Conservation (phyloP, 2,113 vertebrate genomes). For the Chelonoidis abingdonii region DNA sequence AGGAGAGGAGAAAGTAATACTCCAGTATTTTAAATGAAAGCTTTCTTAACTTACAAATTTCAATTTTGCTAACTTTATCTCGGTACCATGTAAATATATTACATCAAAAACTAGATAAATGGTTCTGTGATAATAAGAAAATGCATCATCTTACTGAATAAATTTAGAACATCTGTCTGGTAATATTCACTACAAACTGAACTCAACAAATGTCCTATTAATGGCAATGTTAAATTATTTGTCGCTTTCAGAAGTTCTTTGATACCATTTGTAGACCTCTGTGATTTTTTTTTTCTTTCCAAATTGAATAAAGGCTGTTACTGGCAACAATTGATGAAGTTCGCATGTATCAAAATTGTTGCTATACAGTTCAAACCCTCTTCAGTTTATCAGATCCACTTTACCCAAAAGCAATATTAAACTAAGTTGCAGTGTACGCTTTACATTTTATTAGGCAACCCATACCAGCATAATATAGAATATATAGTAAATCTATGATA, state of each 20-base stretch:
- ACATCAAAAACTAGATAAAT: conserved; percentile 57
- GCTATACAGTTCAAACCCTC: conserved; percentile 46
- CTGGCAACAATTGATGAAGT: conserved; percentile 57
- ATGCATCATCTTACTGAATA: conserved; percentile 36
- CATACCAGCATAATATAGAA: background rate
- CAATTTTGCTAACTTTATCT: conserved; percentile 23
- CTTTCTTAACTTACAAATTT: background rate
- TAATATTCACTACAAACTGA: conserved; percentile 62
- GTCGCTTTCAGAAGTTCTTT: conserved; percentile 70
- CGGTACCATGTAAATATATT: conserved; percentile 22
- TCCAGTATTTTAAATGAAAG: background rate
- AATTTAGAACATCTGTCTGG: conserved; percentile 55
- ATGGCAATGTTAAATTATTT: conserved; percentile 67
- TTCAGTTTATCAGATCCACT: background rate
- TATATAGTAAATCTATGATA: background rate
- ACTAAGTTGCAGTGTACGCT: background rate
- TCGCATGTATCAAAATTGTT: conserved; percentile 59
- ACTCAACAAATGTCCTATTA: conserved; percentile 65
- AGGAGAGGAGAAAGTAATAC: background rate
- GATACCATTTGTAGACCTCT: conserved; percentile 46
- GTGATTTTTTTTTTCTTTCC: conserved; percentile 73
- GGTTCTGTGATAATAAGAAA: conserved; percentile 22
- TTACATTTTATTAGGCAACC: background rate
- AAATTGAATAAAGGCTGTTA: conserved; percentile 74
- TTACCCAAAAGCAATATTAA: background rate